Evolutionary conservation across 2,797 vertebrate genomes (phyloP).

Genomic region (Chelon auratus): DNA sequence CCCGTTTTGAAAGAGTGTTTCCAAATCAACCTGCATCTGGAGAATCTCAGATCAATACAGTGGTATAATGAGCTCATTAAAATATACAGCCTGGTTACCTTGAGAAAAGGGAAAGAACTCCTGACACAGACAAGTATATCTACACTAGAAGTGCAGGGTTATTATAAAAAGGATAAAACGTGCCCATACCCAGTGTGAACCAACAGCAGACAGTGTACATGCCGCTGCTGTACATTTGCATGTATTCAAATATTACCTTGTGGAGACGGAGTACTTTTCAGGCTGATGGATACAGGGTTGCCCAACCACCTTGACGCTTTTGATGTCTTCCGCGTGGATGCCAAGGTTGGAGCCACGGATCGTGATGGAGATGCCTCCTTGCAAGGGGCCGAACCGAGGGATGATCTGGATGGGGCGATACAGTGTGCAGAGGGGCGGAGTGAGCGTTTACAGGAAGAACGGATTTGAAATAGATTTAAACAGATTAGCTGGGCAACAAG

Average conservation of each 20-base stretch:
- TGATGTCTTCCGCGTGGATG: conserved; percentile 89
- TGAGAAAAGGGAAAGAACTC: conserved; percentile 23
- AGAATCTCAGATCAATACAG: conserved; percentile 56
- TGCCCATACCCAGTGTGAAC: conserved; percentile 12
- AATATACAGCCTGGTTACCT: conserved; percentile 43
- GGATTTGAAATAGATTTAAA: conserved; percentile 58
- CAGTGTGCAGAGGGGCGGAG: neutral
- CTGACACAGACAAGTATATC: conserved; percentile 1
- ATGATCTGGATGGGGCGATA: conserved; percentile 85
- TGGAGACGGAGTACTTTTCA: conserved; percentile 92
- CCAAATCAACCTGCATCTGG: conserved; percentile 26
- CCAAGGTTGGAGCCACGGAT: conserved; percentile 95
- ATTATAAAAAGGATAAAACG: conserved; percentile 2
- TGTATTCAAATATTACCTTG: conserved; percentile 83
- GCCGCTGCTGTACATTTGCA: neutral
- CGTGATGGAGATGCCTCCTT: conserved; percentile 92
- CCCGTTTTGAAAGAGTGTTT: conserved; percentile 28
- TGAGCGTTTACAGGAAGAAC: conserved; percentile 38
- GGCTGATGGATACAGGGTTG: conserved; percentile 86
- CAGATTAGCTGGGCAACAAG: conserved; percentile 52
- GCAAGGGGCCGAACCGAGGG: conserved; percentile 89
- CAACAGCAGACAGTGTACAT: neutral
- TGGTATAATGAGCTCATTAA: conserved; percentile 59
- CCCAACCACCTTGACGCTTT: conserved; percentile 88
- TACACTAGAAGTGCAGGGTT: conserved; percentile 5